Conservation (phyloP, 2,113 vertebrate species). For the Epinephelus cyanopodus region DNA sequence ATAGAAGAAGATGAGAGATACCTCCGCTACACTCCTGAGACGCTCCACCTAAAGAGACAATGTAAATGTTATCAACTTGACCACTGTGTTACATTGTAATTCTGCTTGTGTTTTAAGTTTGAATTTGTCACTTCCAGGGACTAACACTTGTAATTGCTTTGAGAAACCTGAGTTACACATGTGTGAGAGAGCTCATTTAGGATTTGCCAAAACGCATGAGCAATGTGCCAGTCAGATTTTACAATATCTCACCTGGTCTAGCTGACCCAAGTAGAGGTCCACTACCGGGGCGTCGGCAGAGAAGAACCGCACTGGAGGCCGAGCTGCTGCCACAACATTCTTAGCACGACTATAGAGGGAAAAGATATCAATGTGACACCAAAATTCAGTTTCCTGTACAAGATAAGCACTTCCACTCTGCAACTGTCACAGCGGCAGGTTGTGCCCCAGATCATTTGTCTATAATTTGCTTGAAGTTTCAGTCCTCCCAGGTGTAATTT, state of each 20-base stretch:
- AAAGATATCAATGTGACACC: not conserved
- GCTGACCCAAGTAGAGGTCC: slow-evolving; percentile 94
- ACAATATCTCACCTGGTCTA: slow-evolving; percentile 86
- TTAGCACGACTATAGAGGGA: slow-evolving; percentile 88
- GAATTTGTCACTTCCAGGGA: no score
- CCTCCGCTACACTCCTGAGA: slow-evolving; percentile 89
- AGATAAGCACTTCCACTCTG: no score
- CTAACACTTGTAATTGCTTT: not conserved
- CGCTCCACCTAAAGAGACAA: slow-evolving; percentile 80
- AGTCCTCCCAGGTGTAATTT: no score
- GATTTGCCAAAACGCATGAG: no score
- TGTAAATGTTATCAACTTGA: not conserved
- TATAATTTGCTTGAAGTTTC: not conserved
- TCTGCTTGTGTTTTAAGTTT: not conserved
- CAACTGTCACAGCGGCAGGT: not conserved
- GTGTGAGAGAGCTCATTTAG: no score
- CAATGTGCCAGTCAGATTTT: no score
- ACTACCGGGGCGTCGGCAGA: slow-evolving; percentile 87
- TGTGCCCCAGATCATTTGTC: not conserved
- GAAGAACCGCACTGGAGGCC: slow-evolving; percentile 92
- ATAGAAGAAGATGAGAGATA: slow-evolving; percentile 93
- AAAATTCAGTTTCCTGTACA: not conserved
- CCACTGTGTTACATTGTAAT: not conserved
- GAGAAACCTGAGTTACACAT: not conserved
- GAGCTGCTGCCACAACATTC: slow-evolving; percentile 91